Conservation (phyloP, 2,888 invertebrate genomes). For the Agrypnus murinus region DNA sequence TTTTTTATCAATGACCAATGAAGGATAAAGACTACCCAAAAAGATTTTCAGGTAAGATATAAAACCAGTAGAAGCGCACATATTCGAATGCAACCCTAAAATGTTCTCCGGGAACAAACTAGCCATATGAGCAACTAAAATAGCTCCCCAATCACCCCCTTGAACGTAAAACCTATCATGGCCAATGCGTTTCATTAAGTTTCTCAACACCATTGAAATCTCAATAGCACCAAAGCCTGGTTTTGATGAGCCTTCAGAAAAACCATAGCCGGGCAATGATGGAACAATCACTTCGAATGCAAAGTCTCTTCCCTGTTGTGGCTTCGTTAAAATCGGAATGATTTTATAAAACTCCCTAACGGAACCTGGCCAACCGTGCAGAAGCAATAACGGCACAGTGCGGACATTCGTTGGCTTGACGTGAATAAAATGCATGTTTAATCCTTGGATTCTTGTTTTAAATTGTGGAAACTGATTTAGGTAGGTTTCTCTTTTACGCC, state of each 20-base stretch:
- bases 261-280: slow-evolving; percentile 74
- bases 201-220: slow-evolving; percentile 70
- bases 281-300: slow-evolving; percentile 80
- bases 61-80: slow-evolving; percentile 53
- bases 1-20: slow-evolving; percentile 70
- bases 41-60: slow-evolving; percentile 45
- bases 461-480: slow-evolving; percentile 82
- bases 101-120: slow-evolving; percentile 77
- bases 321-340: slow-evolving; percentile 78
- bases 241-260: slow-evolving; percentile 74
- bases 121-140: slow-evolving; percentile 77
- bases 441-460: slow-evolving; percentile 81
- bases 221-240: slow-evolving; percentile 72
- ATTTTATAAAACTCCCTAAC: slow-evolving; percentile 87
- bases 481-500: slow-evolving; percentile 76
- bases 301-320: slow-evolving; percentile 73
- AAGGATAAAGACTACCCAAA: slow-evolving; percentile 50
- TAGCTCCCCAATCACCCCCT: slow-evolving; percentile 88
- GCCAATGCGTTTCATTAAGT: slow-evolving; percentile 59
- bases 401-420: slow-evolving; percentile 72
- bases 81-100: slow-evolving; percentile 71
- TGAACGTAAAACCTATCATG: slow-evolving; percentile 78
- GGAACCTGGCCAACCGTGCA: slow-evolving; percentile 95
- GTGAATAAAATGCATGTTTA: slow-evolving; percentile 81
- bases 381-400: slow-evolving; percentile 79